A percentile compares a stretch with the other conserved stretches of the same genome.
These are phyloP conservation scores for Stenodera caucasica DNA, from an alignment of 2,888 invertebrate species.

Conservation along the genomic window DNA sequence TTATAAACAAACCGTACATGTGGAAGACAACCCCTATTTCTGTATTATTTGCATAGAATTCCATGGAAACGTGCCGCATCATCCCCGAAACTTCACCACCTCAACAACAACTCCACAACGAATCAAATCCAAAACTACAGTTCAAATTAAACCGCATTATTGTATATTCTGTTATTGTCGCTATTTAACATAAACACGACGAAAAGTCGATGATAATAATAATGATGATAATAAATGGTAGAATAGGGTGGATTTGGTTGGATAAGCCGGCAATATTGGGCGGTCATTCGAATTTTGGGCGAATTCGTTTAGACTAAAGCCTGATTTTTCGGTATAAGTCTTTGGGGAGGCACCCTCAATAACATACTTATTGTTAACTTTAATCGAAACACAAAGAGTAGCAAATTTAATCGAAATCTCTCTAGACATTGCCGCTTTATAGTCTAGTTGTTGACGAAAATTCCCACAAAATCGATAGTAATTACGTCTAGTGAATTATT, in stretches of 20 bases:
- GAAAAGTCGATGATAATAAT: background rate
- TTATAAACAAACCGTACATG: background rate
- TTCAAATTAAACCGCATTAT: background rate
- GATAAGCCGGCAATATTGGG: no score
- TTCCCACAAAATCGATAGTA: no score
- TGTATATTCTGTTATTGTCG: slow-evolving; percentile 1
- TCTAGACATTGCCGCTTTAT: background rate
- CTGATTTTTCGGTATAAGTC: background rate
- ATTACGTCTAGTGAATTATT: no score
- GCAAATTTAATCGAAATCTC: background rate
- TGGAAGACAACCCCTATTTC: background rate
- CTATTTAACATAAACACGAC: background rate
- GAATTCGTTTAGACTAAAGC: background rate
- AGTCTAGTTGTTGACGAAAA: no score
- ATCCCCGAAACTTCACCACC: background rate
- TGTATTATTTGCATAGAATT: background rate
- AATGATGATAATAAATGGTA: no score
- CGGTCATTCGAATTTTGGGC: background rate
- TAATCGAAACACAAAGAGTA: background rate
- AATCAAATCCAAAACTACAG: background rate
- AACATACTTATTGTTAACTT: background rate
- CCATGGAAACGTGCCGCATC: background rate
- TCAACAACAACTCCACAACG: background rate
- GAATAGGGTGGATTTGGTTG: no score
- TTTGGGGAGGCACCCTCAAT: background rate